These are phyloP conservation scores for Drosophila lutescens DNA, from an alignment of 2,888 invertebrate species.

Conservation along the genomic window DNA sequence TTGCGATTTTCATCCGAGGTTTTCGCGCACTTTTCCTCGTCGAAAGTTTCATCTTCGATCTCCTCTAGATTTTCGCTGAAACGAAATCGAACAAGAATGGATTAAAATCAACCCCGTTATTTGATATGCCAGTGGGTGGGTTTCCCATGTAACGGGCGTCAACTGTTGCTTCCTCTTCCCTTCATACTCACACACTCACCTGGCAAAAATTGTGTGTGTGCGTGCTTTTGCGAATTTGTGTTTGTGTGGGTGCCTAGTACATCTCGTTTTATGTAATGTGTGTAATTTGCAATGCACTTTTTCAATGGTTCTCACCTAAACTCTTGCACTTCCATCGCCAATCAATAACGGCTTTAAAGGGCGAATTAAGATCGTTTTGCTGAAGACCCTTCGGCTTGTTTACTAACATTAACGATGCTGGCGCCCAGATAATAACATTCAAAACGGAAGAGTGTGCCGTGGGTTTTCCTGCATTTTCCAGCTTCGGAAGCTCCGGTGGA, in stretches of 20 bases:
- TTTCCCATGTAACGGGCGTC: constrained; percentile 50
- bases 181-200: constrained; percentile 20
- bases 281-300: constrained; percentile 15
- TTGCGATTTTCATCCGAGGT: constrained; percentile 89
- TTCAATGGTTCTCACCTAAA: constrained; percentile 57
- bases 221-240: constrained; percentile 18
- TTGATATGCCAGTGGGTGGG: not conserved
- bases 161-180: constrained; percentile 62
- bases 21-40: constrained; percentile 88
- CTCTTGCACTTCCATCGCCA: constrained; percentile 54
- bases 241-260: constrained; percentile 21
- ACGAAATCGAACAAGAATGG: constrained; percentile 20
- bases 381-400: constrained; percentile 43
- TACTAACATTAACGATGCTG: constrained; percentile 45
- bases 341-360: not conserved
- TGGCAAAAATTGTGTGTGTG: constrained; percentile 24
- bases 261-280: constrained; percentile 45
- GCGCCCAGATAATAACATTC: constrained; percentile 12
- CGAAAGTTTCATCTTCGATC: constrained; percentile 88
- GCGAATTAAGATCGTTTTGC: not conserved
- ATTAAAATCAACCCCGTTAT: constrained; percentile 36
- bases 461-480: constrained; percentile 27
- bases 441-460: constrained; percentile 15
- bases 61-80: constrained; percentile 82
- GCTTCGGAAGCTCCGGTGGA: constrained; percentile 5